Percentiles rank a stretch among this genome's conserved stretches.
Conservation (phyloP, 2,888 invertebrate genomes). For the Andrena fulva region DNA sequence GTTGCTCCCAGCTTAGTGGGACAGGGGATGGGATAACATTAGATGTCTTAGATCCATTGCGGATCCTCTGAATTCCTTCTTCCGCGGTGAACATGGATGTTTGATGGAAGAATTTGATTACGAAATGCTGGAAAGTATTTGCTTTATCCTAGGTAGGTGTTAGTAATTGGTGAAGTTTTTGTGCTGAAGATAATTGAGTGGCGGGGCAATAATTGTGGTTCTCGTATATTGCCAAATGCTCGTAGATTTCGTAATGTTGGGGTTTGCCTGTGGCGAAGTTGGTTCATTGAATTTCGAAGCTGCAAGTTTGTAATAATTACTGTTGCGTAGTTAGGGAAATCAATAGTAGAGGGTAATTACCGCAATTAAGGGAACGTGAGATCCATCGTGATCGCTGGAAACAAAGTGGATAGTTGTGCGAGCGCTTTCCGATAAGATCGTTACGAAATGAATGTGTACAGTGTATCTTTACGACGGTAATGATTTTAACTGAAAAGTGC, state of each 20-base stretch:
- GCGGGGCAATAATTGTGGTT: not conserved
- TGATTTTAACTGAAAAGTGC: not conserved
- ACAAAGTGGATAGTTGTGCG: conserved; percentile 19
- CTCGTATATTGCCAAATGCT: not conserved
- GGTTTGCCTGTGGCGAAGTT: not conserved
- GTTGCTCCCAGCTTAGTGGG: conserved; percentile 8
- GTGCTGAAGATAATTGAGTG: not conserved
- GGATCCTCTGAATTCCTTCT: not conserved
- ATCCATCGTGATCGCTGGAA: conserved; percentile 37
- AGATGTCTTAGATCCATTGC: not conserved
- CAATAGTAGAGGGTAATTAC: conserved; percentile 37
- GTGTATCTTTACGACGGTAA: conserved; percentile 3
- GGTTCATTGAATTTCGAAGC: conserved; percentile 31
- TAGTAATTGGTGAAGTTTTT: not conserved
- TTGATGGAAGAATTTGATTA: not conserved
- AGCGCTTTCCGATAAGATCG: conserved; percentile 23
- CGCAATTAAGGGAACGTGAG: conserved; percentile 36
- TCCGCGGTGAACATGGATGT: not conserved
- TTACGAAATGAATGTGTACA: conserved; percentile 14
- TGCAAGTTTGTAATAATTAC: conserved; percentile 26
- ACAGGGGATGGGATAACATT: not conserved
- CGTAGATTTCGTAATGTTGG: not conserved
- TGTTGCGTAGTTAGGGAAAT: conserved; percentile 15
- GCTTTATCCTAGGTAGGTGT: not conserved
- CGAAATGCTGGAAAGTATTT: too few species aligned